Conservation (phyloP, 2,888 invertebrate species). For the Coelinius sp. region DNA sequence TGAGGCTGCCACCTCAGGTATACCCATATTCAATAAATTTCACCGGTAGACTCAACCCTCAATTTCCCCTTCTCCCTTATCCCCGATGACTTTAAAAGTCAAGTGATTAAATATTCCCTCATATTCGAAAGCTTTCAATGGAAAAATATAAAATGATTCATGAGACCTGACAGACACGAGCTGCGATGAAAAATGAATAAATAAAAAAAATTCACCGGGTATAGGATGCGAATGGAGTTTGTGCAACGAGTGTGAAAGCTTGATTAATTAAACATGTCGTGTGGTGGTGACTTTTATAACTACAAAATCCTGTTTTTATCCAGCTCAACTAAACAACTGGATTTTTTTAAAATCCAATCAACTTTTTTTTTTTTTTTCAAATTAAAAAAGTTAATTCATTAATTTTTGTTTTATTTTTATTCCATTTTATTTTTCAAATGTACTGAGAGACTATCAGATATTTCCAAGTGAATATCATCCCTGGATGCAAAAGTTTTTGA, state of each 20-base stretch:
- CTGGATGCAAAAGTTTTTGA: slow-evolving; percentile 61
- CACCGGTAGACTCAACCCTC: not conserved
- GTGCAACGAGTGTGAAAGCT: slow-evolving; percentile 45
- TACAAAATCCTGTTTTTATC: not conserved
- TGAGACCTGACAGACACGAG: slow-evolving; percentile 23
- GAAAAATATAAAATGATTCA: slow-evolving; percentile 48
- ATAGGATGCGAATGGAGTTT: not conserved
- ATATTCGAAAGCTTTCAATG: slow-evolving; percentile 51
- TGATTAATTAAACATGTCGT: slow-evolving; percentile 59
- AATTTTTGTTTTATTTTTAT: too few relatives aligned
- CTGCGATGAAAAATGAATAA: slow-evolving; percentile 26
- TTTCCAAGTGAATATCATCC: slow-evolving; percentile 55
- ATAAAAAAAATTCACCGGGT: slow-evolving; percentile 13
- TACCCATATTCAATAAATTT: slow-evolving; percentile 5
- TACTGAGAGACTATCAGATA: too few relatives aligned
- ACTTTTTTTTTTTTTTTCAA: too few relatives aligned
- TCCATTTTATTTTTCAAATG: too few relatives aligned
- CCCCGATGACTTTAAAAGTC: not conserved
- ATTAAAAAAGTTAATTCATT: too few relatives aligned
- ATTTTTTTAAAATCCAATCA: not conserved
- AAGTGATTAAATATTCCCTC: slow-evolving; percentile 53
- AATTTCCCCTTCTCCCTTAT: not conserved
- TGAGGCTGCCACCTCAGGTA: not conserved
- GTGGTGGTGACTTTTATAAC: slow-evolving; percentile 35
- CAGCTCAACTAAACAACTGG: not conserved